Conservation (phyloP, 2,113 vertebrate genomes). For the Psittacara wagleri region DNA sequence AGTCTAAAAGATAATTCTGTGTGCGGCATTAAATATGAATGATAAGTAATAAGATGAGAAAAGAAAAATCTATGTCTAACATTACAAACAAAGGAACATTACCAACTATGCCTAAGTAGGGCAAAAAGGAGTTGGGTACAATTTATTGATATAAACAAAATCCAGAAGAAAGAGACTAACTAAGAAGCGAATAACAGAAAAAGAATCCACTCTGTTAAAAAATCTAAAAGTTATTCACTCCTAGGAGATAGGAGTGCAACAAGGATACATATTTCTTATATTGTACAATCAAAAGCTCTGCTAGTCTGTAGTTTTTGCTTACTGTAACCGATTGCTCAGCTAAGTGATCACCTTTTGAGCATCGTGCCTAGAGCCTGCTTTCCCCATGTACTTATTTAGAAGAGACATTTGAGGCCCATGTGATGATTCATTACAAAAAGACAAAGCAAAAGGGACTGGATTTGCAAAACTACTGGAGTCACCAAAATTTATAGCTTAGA, state of each 20-base stretch:
- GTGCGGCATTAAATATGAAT: slow-evolving; percentile 71
- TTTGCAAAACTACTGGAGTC: not conserved
- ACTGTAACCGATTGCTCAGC: not conserved
- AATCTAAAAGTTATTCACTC: not conserved
- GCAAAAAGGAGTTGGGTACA: slow-evolving; percentile 62
- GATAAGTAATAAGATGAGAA: slow-evolving; percentile 70
- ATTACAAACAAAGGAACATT: slow-evolving; percentile 68
- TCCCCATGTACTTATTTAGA: not conserved
- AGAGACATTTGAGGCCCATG: not conserved
- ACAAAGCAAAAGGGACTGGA: not conserved
- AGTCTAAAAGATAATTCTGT: slow-evolving; percentile 69
- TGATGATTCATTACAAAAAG: not conserved
- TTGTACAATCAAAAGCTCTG: not conserved
- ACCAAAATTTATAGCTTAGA: not conserved
- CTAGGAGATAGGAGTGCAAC: not conserved
- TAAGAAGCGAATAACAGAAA: slow-evolving; percentile 34
- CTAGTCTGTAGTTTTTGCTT: not conserved
- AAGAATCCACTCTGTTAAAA: not conserved
- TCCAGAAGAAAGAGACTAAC: slow-evolving; percentile 59
- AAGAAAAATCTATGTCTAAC: slow-evolving; percentile 67
- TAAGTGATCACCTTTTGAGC: not conserved
- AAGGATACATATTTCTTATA: not conserved
- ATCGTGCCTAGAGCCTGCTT: not conserved
- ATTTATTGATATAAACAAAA: slow-evolving; percentile 70
- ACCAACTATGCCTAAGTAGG: slow-evolving; percentile 68